phyloP scores from a whole-genome alignment of 2,113 vertebrate species.

The Spea bombifrons region DNA sequence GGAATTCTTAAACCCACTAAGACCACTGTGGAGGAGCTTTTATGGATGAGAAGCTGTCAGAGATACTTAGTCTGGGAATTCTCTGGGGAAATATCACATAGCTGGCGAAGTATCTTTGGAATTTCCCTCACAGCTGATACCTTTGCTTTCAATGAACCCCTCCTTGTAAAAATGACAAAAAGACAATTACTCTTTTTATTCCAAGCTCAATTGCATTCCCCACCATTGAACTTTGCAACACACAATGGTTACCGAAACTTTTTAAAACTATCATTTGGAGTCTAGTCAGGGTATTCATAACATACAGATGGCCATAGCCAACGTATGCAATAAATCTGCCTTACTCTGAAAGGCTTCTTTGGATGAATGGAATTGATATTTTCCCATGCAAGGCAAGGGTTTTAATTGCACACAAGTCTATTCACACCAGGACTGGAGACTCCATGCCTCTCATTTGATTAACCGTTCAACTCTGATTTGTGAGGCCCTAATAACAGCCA shows the following conservation, averaged over 20 bases:
- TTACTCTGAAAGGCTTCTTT: not conserved
- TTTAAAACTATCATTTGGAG: constrained; percentile 3
- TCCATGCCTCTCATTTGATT: not conserved
- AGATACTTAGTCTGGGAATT: constrained; percentile 40
- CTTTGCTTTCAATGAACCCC: constrained; percentile 38
- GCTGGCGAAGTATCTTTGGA: constrained; percentile 42
- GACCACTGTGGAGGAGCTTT: constrained; percentile 36
- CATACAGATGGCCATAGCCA: constrained; percentile 7
- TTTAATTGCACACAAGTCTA: not conserved
- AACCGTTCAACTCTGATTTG: not conserved
- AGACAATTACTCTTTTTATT: constrained; percentile 43
- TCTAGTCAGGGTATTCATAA: constrained; percentile 21
- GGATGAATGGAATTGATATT: constrained; percentile 12
- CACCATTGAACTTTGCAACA: not conserved
- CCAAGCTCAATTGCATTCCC: constrained; percentile 25
- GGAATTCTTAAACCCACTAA: constrained; percentile 34
- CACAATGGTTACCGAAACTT: constrained; percentile 9
- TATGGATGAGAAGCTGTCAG: constrained; percentile 31
- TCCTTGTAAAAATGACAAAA: constrained; percentile 46
- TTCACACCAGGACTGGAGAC: no score
- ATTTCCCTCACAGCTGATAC: constrained; percentile 48
- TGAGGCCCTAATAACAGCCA: not conserved
- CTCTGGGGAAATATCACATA: constrained; percentile 45
- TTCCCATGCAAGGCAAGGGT: constrained; percentile 14
- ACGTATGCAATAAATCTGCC: constrained; percentile 17